phyloP scores from a whole-genome alignment of 2,888 invertebrate species.

The Hypolimnas misippus region DNA sequence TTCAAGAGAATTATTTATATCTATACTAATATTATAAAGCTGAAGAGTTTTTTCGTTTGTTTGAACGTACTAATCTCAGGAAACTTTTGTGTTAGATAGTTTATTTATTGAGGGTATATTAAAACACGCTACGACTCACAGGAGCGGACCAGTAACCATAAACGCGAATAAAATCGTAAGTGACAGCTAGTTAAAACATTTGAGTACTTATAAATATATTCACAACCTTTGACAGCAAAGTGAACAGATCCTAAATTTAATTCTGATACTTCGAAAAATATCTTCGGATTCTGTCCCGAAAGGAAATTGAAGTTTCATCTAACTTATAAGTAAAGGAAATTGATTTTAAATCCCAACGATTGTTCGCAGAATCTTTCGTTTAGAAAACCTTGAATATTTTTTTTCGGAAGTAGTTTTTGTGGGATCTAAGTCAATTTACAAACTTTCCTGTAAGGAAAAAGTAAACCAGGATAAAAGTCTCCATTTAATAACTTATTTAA shows the following conservation, averaged over 20 bases:
- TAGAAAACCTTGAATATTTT: neutral
- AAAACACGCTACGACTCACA: too few relatives aligned
- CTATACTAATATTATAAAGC: too few relatives aligned
- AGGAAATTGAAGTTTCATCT: conserved; percentile 6
- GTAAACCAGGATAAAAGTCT: neutral
- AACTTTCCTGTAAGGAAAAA: neutral
- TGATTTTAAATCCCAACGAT: conserved; percentile 3
- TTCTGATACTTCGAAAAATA: neutral
- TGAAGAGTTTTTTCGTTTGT: too few relatives aligned
- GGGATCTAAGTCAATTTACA: neutral
- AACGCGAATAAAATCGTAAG: too few relatives aligned
- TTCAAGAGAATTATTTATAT: too few relatives aligned
- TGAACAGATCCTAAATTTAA: neutral
- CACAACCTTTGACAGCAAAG: neutral
- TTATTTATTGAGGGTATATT: too few relatives aligned
- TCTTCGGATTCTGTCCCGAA: neutral
- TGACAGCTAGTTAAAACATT: too few relatives aligned
- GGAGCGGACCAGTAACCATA: too few relatives aligned
- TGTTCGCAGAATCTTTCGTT: neutral
- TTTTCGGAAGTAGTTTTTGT: neutral
- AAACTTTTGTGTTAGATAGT: too few relatives aligned
- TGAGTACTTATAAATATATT: too few relatives aligned
- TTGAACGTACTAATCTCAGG: too few relatives aligned
- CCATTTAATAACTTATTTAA: too few relatives aligned
- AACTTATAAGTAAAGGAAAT: conserved; percentile 4